Base-by-base conservation (phyloP, 2,113 vertebrate genomes). In the Symphodus melops region DNA sequence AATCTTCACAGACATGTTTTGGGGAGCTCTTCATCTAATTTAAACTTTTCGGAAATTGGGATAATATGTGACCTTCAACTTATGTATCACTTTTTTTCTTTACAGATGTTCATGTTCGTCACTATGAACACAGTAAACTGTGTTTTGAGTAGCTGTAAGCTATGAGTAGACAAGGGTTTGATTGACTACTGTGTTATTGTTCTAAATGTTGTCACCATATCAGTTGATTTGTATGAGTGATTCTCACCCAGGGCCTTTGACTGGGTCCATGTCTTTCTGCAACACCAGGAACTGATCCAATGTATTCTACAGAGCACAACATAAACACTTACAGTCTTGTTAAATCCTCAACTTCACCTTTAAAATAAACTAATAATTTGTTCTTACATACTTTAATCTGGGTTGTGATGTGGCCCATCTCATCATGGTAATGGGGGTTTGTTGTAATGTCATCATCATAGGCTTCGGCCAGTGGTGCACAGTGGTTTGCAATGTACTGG, bases 371-470 rank as follows among this genome's bases (percentile, higher is more conserved):
- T 23, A 0, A 1, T 48, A 5, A 33, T 2, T 17, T 1, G 0
- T 23, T 25, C 9, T 25, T 17, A 80, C 81, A 14, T 41, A 93
- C 92, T 85, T 91, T 94, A 73, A 94, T 90, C 75, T 92, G 55
- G 1, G 77, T 4, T 0, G 83, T 86, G 23, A 93, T 79, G 28
- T 53, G 82, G 42, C 75, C 80, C 59, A 85, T 89, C 62, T 89
- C 82, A 0, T 79, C 64, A 44, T 91, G 84, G 37, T 85, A 72
- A 37, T 54, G 33, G 49, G 74, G 25, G 63, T 81, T 51, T 14
- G 70, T 86, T 37, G 44, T 71, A 65, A 90, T 56, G 54, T 83
- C 76, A 21, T 89, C 67, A 0, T 89, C 75, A 1, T 76, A 89
- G 67, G 79, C 57, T 16, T 91, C 82, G 0, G 54, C 76, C 9